Conservation (phyloP, 2,113 vertebrate genomes). For the Centropus bengalensis region DNA sequence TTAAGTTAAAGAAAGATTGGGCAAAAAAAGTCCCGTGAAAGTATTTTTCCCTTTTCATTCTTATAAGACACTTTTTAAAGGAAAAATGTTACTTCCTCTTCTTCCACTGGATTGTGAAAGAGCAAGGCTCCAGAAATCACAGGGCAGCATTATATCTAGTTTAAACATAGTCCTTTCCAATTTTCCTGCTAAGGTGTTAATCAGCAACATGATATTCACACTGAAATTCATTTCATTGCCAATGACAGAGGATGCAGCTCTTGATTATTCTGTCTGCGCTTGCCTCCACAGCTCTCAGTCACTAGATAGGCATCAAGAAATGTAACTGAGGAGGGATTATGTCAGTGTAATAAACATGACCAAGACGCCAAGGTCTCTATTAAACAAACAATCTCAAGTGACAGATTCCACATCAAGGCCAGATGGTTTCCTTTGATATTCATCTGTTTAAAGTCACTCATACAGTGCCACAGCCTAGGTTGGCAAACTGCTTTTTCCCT, state of each 20-base stretch:
- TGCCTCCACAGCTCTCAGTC: constrained; percentile 24
- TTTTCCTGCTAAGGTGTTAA: constrained; percentile 29
- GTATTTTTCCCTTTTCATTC: not conserved
- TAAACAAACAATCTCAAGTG: constrained; percentile 44
- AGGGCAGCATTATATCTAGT: not conserved
- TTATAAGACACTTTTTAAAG: not conserved
- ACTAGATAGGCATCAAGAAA: not conserved
- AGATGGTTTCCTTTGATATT: constrained; percentile 52
- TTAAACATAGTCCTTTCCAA: constrained; percentile 1
- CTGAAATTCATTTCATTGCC: constrained; percentile 49
- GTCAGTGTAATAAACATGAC: not conserved
- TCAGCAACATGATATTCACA: not conserved
- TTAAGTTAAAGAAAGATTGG: not conserved
- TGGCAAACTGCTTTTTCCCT: not conserved
- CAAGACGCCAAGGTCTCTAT: constrained; percentile 47
- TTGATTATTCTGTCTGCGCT: not conserved
- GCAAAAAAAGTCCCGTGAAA: not conserved
- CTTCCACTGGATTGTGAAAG: not conserved
- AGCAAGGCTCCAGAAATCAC: not conserved
- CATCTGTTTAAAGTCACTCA: not conserved
- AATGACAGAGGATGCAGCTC: constrained; percentile 13
- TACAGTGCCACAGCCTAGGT: not conserved
- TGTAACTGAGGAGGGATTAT: constrained; percentile 5
- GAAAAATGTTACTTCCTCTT: not conserved
- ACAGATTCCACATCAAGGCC: constrained; percentile 54